Base-by-base conservation (phyloP, 1,140 invertebrate genomes). In the Drosophila virilis region DNA sequence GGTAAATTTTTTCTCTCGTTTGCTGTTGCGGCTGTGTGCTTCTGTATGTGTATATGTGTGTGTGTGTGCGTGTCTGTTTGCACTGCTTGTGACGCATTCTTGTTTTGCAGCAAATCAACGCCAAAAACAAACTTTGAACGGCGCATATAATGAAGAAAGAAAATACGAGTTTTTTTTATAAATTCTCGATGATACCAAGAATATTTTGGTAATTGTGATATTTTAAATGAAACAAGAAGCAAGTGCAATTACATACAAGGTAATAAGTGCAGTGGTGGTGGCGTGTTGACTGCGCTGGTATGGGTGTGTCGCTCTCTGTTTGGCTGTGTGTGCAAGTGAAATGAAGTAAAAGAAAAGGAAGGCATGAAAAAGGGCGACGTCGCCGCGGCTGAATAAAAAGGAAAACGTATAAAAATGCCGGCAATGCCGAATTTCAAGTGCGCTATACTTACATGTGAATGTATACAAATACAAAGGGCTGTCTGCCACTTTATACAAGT, bases 61-160 rank as follows among this genome's bases (percentile, higher is more conserved):
- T 60, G 57, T 55, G 42, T 68, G 68, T 57, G 45, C 74, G 70
- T 64, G 51, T 68, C 51, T 67, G 66, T 71, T 57, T 62, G 71
- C 51, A 60, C 72, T 75, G 80, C 58, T 77, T 72, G 75, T 86
- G 82, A 86, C 82, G 82, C 82, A 86, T 86, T 88, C 80, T 89
- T 86, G 83, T 86, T 86, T 88, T 83, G 80, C 77, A 71, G 80
- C 77, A 69, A 77, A 74, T 76, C 70, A 74, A 80, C 32, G 57
- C 61, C 64, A 81, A 67, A 70, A 75, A 76, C 72, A 79, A 75
- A 61, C 43, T 51, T 67, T 43, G 17, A 58, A 61, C 45, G 35
- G 46, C 55, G 68, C 42, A 65, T 43, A 71, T 52, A 57, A 45
- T n/a, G 57, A 74, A 78, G 33, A 69, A 57, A 61, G 35, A 59